Percentiles rank a stretch among this genome's conserved stretches.
Conservation (phyloP, 2,888 invertebrate species). For the Orthosia cruda region DNA sequence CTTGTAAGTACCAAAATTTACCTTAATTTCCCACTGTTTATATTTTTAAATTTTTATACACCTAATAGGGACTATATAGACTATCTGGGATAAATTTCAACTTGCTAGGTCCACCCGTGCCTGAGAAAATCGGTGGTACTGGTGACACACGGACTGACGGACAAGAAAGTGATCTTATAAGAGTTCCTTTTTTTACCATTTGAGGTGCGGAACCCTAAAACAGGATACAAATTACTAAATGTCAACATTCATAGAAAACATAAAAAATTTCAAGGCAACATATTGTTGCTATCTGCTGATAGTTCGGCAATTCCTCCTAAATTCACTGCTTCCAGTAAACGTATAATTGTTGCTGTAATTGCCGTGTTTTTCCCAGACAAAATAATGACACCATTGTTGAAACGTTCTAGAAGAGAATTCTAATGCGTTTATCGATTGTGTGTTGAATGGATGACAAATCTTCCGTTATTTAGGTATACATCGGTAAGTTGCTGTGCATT, state of each 20-base stretch:
- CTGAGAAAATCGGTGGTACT: too few species aligned
- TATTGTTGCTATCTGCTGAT: not conserved
- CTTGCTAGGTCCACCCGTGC: too few species aligned
- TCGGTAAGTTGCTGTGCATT: not conserved
- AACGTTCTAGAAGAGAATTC: slow-evolving; percentile 11
- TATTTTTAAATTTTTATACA: too few species aligned
- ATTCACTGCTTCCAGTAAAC: not conserved
- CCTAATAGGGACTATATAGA: too few species aligned
- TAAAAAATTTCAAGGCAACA: not conserved
- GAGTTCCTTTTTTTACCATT: too few species aligned
- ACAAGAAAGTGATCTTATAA: too few species aligned
- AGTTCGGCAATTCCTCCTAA: not conserved
- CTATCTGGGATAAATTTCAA: too few species aligned
- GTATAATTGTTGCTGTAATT: slow-evolving; percentile 1
- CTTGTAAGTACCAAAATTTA: too few species aligned
- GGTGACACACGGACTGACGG: too few species aligned
- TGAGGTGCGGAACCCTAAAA: too few species aligned
- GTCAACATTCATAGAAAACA: too few species aligned
- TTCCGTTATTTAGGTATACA: not conserved
- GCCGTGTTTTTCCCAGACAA: slow-evolving; percentile 15
- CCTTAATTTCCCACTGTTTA: too few species aligned
- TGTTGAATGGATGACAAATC: not conserved
- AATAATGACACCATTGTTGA: slow-evolving; percentile 4
- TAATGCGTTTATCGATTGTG: not conserved
- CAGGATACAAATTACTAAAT: not conserved